Percentiles rank a stretch among this genome's conserved stretches.
Evolutionary conservation across 2,797 vertebrate genomes (phyloP).

Genomic region (Cynopterus sphinx): DNA sequence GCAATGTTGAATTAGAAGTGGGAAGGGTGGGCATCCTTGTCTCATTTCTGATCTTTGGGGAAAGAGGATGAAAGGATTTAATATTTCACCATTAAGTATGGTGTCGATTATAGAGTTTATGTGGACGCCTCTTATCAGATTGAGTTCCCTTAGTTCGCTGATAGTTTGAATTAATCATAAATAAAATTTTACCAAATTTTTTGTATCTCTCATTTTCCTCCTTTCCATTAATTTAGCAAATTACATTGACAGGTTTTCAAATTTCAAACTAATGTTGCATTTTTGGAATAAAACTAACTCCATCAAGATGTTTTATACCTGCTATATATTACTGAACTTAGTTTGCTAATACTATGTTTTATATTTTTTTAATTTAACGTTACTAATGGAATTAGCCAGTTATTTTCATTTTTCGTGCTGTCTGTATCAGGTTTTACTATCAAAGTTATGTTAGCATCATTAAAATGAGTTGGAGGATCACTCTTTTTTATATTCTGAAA

Average conservation of each 20-base stretch:
- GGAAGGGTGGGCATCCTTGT: background rate
- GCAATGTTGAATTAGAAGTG: background rate
- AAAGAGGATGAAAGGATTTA: background rate
- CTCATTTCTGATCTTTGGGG: background rate
- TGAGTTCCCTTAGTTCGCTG: background rate
- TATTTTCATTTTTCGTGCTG: background rate
- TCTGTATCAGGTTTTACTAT: background rate
- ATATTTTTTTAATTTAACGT: background rate
- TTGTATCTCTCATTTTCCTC: background rate
- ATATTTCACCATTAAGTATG: background rate
- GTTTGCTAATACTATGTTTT: background rate
- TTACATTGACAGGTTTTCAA: background rate
- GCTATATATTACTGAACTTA: background rate
- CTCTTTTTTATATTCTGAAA: background rate
- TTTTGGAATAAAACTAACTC: background rate
- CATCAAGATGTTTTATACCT: background rate
- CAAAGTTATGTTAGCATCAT: background rate
- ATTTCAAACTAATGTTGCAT: background rate
- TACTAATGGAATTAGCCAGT: background rate
- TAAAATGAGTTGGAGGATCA: background rate
- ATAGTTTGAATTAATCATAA: background rate
- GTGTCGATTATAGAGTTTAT: background rate
- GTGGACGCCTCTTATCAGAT: background rate
- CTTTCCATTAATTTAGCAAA: constrained; percentile 4
- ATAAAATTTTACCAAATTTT: background rate